These are phyloP conservation scores for Buathra laborator DNA, from an alignment of 2,888 invertebrate species.

Conservation along the genomic window DNA sequence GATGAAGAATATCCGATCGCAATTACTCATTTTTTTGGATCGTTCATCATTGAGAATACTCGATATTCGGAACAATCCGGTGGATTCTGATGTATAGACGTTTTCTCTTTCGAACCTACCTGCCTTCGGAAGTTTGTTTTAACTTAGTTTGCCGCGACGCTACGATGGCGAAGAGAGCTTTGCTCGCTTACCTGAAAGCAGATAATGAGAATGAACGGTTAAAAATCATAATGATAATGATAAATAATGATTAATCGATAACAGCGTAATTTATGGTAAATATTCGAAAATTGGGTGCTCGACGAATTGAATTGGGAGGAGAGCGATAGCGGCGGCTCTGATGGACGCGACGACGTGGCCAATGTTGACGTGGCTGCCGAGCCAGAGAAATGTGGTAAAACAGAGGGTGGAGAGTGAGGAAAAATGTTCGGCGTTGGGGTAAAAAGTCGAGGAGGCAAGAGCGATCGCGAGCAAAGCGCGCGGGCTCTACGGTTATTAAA, in stretches of 20 bases:
- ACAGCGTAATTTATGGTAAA: slow-evolving; percentile 14
- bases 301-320: slow-evolving; percentile 35
- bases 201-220: slow-evolving; percentile 27
- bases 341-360: slow-evolving; percentile 51
- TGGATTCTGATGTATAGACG: background rate
- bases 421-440: slow-evolving; percentile 46
- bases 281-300: background rate
- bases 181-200: slow-evolving; percentile 64
- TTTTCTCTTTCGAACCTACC: slow-evolving; percentile 32
- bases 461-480: slow-evolving; percentile 43
- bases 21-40: no score
- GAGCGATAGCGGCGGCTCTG: slow-evolving; percentile 34
- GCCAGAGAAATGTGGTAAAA: slow-evolving; percentile 65
- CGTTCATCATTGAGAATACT: no score
- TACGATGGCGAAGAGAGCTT: background rate
- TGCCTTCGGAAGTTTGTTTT: slow-evolving; percentile 33
- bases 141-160: slow-evolving; percentile 4
- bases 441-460: slow-evolving; percentile 68
- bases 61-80: no score
- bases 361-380: slow-evolving; percentile 46
- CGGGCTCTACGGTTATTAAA: slow-evolving; percentile 81
- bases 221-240: background rate
- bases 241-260: slow-evolving; percentile 12
- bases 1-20: background rate
- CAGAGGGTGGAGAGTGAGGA: slow-evolving; percentile 48